phyloP scores from a whole-genome alignment of 1,140 invertebrate species.

The Pseudomyrmex concolor region DNA sequence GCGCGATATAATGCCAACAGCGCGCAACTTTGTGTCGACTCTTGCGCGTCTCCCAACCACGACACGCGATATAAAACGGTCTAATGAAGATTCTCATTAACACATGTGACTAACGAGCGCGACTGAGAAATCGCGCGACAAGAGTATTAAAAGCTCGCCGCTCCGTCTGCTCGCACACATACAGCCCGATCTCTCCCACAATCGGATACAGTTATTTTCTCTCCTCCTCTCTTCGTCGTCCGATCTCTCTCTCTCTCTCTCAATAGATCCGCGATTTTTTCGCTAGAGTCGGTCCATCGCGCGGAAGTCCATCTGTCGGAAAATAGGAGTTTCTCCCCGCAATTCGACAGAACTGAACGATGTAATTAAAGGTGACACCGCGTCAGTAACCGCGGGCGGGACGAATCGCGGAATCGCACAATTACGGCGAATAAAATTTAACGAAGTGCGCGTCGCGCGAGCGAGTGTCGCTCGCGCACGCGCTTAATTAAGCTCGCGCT shows the following conservation, averaged over 20 bases:
- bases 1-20: neutral
- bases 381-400: neutral
- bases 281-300: neutral
- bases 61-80: constrained; percentile 48
- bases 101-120: constrained; percentile 64
- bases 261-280: constrained; percentile 17
- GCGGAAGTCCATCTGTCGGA: constrained; percentile 13
- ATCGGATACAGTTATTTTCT: constrained; percentile 39
- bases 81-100: constrained; percentile 72
- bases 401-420: constrained; percentile 64
- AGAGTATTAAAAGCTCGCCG: constrained; percentile 58
- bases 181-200: constrained; percentile 33
- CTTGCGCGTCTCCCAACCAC: neutral
- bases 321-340: neutral
- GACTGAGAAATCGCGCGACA: constrained; percentile 54
- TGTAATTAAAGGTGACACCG: constrained; percentile 68
- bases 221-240: neutral
- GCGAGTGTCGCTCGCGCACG: constrained; percentile 65
- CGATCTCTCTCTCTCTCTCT: constrained; percentile 43
- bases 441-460: constrained; percentile 73
- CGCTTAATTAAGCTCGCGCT: constrained; percentile 77
- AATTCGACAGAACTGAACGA: constrained; percentile 32
- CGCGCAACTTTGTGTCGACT: constrained; percentile 34
- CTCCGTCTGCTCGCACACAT: constrained; percentile 7
- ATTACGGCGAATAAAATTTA: constrained; percentile 78